These are phyloP conservation scores for Aleiodes testaceus DNA, from an alignment of 2,888 invertebrate species.

Conservation along the genomic window DNA sequence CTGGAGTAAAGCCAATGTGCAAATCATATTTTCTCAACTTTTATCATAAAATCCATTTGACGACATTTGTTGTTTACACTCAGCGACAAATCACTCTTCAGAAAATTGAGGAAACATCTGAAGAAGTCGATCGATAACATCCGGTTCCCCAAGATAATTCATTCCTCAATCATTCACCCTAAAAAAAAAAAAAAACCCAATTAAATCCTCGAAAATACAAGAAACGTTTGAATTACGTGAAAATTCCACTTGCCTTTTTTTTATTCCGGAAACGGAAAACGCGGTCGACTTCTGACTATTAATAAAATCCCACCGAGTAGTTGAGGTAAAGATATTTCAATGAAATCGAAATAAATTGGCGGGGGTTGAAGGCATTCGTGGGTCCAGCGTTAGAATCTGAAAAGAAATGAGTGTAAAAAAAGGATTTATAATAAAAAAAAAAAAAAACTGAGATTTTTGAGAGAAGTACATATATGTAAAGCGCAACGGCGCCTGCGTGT, in stretches of 20 bases:
- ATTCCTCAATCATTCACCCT: not conserved
- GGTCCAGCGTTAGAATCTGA: slow-evolving; percentile 40
- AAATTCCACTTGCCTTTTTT: slow-evolving; percentile 21
- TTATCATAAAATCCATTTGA: slow-evolving; percentile 18
- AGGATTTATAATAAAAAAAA: slow-evolving; percentile 23
- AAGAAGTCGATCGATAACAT: slow-evolving; percentile 6
- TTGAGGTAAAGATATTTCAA: slow-evolving; percentile 57
- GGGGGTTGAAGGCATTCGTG: slow-evolving; percentile 47
- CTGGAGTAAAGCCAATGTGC: slow-evolving; percentile 57
- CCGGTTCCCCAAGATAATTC: not conserved
- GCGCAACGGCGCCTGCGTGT: slow-evolving; percentile 58
- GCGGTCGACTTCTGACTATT: slow-evolving; percentile 55
- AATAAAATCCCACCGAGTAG: slow-evolving; percentile 51
- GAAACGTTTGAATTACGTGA: slow-evolving; percentile 28
- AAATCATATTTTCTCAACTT: slow-evolving; percentile 16
- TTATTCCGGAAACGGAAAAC: slow-evolving; percentile 53
- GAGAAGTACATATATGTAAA: slow-evolving; percentile 1
- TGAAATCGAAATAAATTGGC: slow-evolving; percentile 64
- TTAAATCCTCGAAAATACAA: slow-evolving; percentile 6
- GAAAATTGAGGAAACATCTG: slow-evolving; percentile 5
- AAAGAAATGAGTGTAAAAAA: slow-evolving; percentile 19
- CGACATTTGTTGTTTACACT: too few relatives aligned
- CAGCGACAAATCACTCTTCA: not conserved
- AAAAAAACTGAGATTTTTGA: slow-evolving; percentile 13
- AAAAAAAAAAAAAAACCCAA: not conserved